phyloP scores from a whole-genome alignment of 2,797 vertebrate species.

The Potorous gilbertii region DNA sequence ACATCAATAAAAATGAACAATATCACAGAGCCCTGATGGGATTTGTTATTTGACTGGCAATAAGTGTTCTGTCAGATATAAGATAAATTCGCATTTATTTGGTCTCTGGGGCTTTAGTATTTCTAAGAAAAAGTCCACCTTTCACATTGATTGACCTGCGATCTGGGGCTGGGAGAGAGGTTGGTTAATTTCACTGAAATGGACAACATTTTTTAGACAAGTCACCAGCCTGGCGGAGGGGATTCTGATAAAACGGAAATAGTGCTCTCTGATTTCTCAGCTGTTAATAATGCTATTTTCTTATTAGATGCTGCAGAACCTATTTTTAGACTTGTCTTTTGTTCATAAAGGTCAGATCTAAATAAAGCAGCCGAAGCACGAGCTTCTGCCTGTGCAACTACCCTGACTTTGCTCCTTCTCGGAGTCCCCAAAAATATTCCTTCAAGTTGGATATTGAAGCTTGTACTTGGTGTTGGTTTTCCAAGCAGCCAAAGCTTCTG shows the following conservation, averaged over 20 bases:
- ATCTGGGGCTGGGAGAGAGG: not conserved
- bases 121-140: not conserved
- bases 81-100: not conserved
- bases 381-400: not conserved
- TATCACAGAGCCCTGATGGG: not conserved
- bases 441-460: slow-evolving; percentile 17
- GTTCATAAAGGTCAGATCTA: slow-evolving; percentile 54
- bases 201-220: not conserved
- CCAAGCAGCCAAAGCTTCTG: slow-evolving; percentile 18
- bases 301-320: slow-evolving; percentile 38
- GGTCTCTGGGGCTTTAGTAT: not conserved
- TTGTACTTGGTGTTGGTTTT: slow-evolving; percentile 24
- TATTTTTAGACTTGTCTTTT: slow-evolving; percentile 56
- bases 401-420: not conserved
- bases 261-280: slow-evolving; percentile 36
- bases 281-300: slow-evolving; percentile 49
- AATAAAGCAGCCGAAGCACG: slow-evolving; percentile 41
- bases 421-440: slow-evolving; percentile 6
- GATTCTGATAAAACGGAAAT: slow-evolving; percentile 45
- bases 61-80: not conserved
- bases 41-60: not conserved
- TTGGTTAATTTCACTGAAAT: not conserved
- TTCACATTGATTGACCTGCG: not conserved
- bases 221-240: not conserved
- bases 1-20: not conserved